phyloP scores from a whole-genome alignment of 2,797 vertebrate species.

The Chiloscyllium punctatum region DNA sequence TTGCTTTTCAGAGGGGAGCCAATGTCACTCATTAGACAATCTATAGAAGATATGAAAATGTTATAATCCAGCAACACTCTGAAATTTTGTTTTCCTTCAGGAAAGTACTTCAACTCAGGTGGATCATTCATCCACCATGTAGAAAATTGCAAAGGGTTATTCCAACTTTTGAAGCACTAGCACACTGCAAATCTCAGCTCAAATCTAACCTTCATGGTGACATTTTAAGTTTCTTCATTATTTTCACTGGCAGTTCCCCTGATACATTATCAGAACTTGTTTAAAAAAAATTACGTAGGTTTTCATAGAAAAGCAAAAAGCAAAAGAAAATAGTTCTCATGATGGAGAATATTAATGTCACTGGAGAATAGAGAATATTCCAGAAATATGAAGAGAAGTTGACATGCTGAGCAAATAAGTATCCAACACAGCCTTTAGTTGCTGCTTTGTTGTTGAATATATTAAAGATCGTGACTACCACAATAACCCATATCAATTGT shows the following conservation, averaged over 20 bases:
- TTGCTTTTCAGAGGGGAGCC: not conserved
- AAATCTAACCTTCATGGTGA: not conserved
- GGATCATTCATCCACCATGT: not conserved
- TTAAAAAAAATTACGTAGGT: not conserved
- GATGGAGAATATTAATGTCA: not conserved
- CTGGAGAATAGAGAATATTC: not conserved
- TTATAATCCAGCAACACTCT: not conserved
- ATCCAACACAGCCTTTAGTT: too few relatives aligned
- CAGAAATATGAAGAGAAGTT: not conserved
- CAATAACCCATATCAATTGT: not conserved
- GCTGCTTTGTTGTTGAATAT: not conserved
- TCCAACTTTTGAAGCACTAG: not conserved
- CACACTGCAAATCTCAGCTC: not conserved
- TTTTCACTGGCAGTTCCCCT: not conserved
- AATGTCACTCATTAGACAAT: not conserved
- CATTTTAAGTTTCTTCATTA: not conserved
- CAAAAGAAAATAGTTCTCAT: not conserved
- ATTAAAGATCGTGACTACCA: not conserved
- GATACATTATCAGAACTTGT: not conserved
- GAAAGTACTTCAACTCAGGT: not conserved
- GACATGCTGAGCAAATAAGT: not conserved
- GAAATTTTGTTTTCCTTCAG: not conserved
- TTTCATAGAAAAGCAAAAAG: not conserved
- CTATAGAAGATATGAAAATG: not conserved
- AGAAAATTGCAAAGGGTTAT: not conserved